phyloP scores from a whole-genome alignment of 1,140 invertebrate genomes.

The Euschistus heros region DNA sequence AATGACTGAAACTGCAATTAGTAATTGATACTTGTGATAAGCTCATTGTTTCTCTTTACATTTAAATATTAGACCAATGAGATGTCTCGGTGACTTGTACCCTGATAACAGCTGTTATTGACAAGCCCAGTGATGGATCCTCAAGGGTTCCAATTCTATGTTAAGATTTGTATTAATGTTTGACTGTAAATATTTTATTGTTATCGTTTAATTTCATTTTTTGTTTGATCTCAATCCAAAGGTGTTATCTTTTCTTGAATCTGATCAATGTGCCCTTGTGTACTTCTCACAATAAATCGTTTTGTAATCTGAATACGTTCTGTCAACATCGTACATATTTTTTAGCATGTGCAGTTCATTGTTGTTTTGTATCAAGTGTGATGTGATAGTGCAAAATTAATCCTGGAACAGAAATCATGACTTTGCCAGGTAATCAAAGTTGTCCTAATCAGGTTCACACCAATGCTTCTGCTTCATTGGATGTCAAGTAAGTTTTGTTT shows the following conservation, averaged over 20 bases:
- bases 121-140: constrained; percentile 3
- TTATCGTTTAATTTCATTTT: not conserved
- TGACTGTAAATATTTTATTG: not conserved
- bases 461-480: constrained; percentile 15
- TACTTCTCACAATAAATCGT: not conserved
- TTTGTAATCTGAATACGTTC: not conserved
- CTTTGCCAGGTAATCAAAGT: constrained; percentile 19
- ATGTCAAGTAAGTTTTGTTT: constrained; percentile 19
- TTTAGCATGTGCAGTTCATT: not conserved
- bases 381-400: not conserved
- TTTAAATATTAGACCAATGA: too few relatives aligned
- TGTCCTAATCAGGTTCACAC: constrained; percentile 17
- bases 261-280: not conserved
- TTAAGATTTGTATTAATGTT: not conserved
- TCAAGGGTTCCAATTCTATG: not conserved
- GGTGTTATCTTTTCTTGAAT: not conserved
- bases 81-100: not conserved
- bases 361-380: not conserved
- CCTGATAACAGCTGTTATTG: constrained; percentile 11
- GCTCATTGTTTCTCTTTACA: too few relatives aligned
- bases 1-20: too few relatives aligned
- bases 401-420: not conserved
- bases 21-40: too few relatives aligned
- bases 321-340: not conserved
- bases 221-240: not conserved